phyloP scores from a whole-genome alignment of 2,113 vertebrate species.

The Redunca redunca region DNA sequence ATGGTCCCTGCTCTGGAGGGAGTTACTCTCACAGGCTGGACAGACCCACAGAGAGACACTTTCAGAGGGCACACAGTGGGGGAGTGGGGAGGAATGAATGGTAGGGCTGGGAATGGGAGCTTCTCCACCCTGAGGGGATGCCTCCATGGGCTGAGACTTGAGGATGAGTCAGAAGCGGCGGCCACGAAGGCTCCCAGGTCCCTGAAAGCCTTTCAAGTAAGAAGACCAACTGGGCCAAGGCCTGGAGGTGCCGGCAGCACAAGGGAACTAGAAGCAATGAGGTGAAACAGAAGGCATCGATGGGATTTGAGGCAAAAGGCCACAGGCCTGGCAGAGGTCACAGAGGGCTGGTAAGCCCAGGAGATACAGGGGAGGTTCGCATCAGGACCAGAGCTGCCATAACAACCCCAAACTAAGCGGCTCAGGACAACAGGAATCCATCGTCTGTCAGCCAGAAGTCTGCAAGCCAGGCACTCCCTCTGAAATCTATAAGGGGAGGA shows the following conservation, averaged over 20 bases:
- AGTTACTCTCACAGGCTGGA: too few relatives aligned
- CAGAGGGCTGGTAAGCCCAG: background rate
- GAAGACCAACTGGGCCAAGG: background rate
- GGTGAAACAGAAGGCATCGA: accelerated
- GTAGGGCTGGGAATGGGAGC: background rate
- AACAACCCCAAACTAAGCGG: too few relatives aligned
- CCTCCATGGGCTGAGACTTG: background rate
- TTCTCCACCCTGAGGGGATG: background rate
- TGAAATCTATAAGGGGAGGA: background rate
- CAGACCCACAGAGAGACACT: background rate
- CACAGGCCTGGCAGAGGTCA: background rate
- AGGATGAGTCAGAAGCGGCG: background rate
- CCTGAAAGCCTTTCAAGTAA: background rate
- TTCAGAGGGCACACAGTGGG: background rate
- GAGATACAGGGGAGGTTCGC: background rate
- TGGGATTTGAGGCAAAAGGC: background rate
- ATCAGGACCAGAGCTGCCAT: background rate
- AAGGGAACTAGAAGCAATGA: background rate
- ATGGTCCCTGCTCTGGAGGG: background rate
- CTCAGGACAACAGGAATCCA: background rate
- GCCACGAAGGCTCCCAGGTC: background rate
- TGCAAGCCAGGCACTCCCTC: background rate
- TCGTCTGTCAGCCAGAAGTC: background rate
- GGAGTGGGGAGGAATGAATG: accelerated
- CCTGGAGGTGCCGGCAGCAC: accelerated